Base-by-base conservation (phyloP, 2,797 vertebrate genomes). In the Paedocypris micromegethes region DNA sequence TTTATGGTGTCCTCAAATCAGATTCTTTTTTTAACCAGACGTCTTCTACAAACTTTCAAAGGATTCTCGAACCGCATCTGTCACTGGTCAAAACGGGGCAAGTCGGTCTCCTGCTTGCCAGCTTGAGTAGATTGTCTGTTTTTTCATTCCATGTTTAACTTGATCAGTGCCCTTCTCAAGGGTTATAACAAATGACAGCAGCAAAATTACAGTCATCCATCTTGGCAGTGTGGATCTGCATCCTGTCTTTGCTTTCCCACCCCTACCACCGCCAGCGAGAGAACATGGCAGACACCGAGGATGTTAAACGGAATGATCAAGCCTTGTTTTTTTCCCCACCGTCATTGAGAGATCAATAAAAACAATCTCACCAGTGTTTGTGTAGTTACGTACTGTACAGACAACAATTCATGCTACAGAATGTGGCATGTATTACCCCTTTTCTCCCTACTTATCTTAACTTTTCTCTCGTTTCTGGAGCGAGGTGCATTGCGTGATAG, bases 121-220 rank as follows among this genome's bases (percentile, higher is more conserved):
- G 58, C 78, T 74, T 72, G 70, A 78, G 77, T 82, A 81, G 76
- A 85, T 83, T 72, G 78, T 75, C 80, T 79, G 74, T 79, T 86
- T 81, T 82, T 86, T 86, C 79, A 82, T 77, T 75, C 74, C 68
- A 59, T 66, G 72, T 57, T 78, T 89, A 80, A 88, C 87, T 84
- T 73, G 75, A 87, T 89, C 83, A 84, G 82, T 77, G 78, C 78
- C 78, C 82, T 88, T 82, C 79, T 82, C 78, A 81, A 85, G 80
- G 79, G 79, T 79, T 63, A 66, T 70, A 85, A 86, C 82, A 79
- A 85, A 89, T 85, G 83, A 86, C 82, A 84, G 77, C 77, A 69
- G 59, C 77, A 75, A 89, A 88, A 91, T 91, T 87, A 85, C 85
- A 82, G 82, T 84, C 81, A 82, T 89, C 81, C 58, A 62, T 91